Percentiles rank a stretch among this genome's conserved stretches.
Conservation (phyloP, 2,113 vertebrate genomes). For the Chlamydotis undulata region DNA sequence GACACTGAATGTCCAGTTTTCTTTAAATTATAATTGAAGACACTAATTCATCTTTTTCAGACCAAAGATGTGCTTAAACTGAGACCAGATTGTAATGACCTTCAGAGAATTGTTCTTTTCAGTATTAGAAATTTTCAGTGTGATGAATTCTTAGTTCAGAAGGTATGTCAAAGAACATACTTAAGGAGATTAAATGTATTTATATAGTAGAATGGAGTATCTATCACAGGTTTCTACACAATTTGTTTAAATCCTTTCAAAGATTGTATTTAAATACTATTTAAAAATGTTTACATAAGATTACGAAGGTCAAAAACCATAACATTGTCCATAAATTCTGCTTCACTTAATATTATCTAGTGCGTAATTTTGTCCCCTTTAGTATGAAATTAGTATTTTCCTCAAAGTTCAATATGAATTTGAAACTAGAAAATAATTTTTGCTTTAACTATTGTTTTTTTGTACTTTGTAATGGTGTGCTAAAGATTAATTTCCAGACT, state of each 20-base stretch:
- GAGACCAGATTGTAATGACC: neutral
- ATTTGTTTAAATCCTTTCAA: neutral
- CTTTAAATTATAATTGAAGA: neutral
- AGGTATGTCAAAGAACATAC: neutral
- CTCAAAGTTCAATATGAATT: neutral
- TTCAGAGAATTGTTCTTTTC: neutral
- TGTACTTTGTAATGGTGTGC: fast-evolving
- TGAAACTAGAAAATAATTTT: neutral
- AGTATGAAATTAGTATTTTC: neutral
- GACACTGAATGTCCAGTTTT: neutral
- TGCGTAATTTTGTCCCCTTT: neutral
- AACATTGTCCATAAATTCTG: neutral
- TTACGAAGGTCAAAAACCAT: neutral
- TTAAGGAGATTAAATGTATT: neutral
- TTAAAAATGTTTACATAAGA: neutral
- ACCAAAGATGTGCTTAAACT: neutral
- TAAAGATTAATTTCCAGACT: neutral
- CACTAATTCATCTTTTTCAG: neutral
- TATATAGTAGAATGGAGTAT: neutral
- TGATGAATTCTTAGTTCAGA: neutral
- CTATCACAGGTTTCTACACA: neutral
- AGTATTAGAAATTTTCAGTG: neutral
- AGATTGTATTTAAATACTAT: neutral
- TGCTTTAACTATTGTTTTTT: neutral
- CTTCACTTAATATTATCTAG: neutral